Conservation (phyloP, 2,113 vertebrate species). For the Spea bombifrons region DNA sequence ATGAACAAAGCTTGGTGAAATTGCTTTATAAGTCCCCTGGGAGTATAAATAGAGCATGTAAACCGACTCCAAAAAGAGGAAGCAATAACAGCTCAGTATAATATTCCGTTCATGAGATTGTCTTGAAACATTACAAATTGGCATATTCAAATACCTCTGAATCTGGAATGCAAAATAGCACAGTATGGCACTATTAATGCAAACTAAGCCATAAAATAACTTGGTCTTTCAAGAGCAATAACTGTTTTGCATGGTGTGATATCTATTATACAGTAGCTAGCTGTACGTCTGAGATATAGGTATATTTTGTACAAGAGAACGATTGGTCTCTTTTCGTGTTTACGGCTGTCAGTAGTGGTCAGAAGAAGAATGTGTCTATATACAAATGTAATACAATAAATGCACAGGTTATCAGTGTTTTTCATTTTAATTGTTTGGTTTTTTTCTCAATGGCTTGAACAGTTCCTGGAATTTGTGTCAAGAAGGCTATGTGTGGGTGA, state of each 20-base stretch:
- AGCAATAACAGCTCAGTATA: slow-evolving; percentile 50
- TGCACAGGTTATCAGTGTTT: too few species aligned
- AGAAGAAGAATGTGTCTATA: too few species aligned
- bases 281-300: too few species aligned
- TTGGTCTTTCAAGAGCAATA: slow-evolving; percentile 92
- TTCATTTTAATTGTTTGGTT: too few species aligned
- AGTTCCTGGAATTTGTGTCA: too few species aligned
- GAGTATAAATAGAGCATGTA: slow-evolving; percentile 1
- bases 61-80: slow-evolving; percentile 20
- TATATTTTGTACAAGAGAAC: too few species aligned
- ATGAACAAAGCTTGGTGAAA: not conserved
- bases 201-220: slow-evolving; percentile 85
- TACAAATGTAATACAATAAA: too few species aligned
- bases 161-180: slow-evolving; percentile 79
- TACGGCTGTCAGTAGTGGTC: too few species aligned
- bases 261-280: slow-evolving; percentile 5
- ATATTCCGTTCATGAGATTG: slow-evolving; percentile 57
- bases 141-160: slow-evolving; percentile 73
- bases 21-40: not conserved
- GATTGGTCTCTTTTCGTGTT: too few species aligned
- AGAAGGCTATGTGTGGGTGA: too few species aligned
- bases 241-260: slow-evolving; percentile 85
- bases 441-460: too few species aligned
- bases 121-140: slow-evolving; percentile 53
- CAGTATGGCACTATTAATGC: slow-evolving; percentile 75